Evolutionary conservation across 1,140 invertebrate species (phyloP), one percentile per base, ranked within the genome.

Genomic region (Asbolus verrucosus): DNA sequence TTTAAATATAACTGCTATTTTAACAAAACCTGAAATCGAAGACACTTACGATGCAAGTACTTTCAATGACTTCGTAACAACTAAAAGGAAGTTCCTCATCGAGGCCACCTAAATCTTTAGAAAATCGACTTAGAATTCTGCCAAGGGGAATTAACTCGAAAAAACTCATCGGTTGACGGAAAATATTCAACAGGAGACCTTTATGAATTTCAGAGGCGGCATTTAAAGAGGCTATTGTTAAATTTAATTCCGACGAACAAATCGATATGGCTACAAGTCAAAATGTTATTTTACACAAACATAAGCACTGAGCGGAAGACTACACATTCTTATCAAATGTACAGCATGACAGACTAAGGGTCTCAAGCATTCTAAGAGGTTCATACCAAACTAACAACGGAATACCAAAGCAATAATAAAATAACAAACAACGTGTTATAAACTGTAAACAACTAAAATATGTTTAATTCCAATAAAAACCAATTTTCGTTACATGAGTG

Each of bases 131-230:
- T 67, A 94, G 81, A 73, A 93, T 86, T 73, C 91, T 84, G 72
- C 91, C 92, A 67, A 84, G 80, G 3, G 92, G 92, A 73, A 89
- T 90, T 38, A 83, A 84, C 82, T 93, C 91, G 82, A 94, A 94
- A 85, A 94, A 94, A 54, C 81, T 81, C 82, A 90, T 87, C 15
- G 91, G 88, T 73, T 86, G 87, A 65, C 81, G 84, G 74, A 94
- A 76, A 74, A 92, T 80, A 75, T 85, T 86, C 54, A 79, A 76
- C 59, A 94, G 85, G 60, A 93, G 82, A 43, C 67, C 67, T 27
- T 81, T 76, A 80, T 92, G 91, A 73, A 92, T 82, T 76, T 76
- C 75, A 71, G 76, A 74, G 65, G 88, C 87, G 69, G 89, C 90
- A 73, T 84, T 81, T 72, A 92, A 71, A 38, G 86, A 84, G 76